These are phyloP conservation scores for Pangasius djambal DNA, from an alignment of 2,797 vertebrate genomes.

Conservation along the genomic window DNA sequence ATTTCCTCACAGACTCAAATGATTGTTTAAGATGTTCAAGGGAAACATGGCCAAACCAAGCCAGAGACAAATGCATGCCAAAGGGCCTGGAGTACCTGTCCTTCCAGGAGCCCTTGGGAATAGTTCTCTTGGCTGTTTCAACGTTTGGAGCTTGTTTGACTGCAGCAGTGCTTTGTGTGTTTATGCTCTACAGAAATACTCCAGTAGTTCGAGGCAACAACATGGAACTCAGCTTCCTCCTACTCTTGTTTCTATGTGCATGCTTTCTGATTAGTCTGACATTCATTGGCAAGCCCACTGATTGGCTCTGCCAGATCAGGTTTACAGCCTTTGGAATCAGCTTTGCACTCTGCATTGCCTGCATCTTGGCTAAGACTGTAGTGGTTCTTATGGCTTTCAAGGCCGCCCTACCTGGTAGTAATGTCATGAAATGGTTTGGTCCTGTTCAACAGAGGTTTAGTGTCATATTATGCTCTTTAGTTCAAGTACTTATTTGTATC, in stretches of 20 bases:
- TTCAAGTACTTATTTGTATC: constrained; percentile 72
- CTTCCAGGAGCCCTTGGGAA: constrained; percentile 69
- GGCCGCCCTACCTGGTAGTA: constrained; percentile 69
- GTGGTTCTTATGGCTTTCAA: constrained; percentile 75
- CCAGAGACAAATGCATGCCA: constrained; percentile 65
- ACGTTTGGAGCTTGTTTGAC: constrained; percentile 65
- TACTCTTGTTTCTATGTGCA: constrained; percentile 69
- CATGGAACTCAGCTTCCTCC: constrained; percentile 74
- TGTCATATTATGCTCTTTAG: constrained; percentile 66
- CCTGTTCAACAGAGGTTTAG: constrained; percentile 68
- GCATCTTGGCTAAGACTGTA: constrained; percentile 74
- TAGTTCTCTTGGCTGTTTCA: constrained; percentile 65
- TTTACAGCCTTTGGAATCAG: constrained; percentile 75
- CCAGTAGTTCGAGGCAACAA: constrained; percentile 76
- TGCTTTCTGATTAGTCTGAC: constrained; percentile 73
- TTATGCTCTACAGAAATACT: constrained; percentile 65
- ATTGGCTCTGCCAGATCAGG: constrained; percentile 71
- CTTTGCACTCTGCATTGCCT: constrained; percentile 77
- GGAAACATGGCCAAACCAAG: constrained; percentile 69
- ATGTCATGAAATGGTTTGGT: constrained; percentile 74
- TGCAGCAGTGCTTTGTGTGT: constrained; percentile 63
- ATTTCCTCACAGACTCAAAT: constrained; percentile 66
- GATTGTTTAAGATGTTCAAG: constrained; percentile 69
- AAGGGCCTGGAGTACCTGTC: constrained; percentile 71
- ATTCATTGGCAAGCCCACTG: constrained; percentile 74